Base-by-base conservation (phyloP, 2,888 invertebrate species). In the Drosophila conformis region DNA sequence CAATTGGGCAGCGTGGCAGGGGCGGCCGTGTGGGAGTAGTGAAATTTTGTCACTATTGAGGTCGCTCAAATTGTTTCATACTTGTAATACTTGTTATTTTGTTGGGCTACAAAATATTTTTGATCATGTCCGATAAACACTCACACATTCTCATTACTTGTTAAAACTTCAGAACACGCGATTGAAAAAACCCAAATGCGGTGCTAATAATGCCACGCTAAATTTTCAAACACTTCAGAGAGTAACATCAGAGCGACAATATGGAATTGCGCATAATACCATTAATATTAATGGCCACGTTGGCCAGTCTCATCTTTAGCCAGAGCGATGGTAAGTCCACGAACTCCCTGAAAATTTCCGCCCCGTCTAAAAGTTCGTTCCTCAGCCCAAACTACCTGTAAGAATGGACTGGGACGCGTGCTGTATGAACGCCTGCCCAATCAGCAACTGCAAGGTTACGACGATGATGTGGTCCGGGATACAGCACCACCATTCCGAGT, bases 381-480 rank as follows among this genome's bases (percentile, higher is more conserved):
- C 8, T 8, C 75, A 93, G 93, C 92, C 91, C 98, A 98, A 95
- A 97, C 97, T 78, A 97, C 97, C 70, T 98, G 98, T 93, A 98
- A 98, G 92, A 96, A 97, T 92, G 98, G 98, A 65, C 95, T 97
- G 92, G 98, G 98, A 48, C 95, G 97, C 91, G 96, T 98, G 40
- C 96, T 97, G 93, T 98, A 97, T 91, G 98, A 98, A 93, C 94
- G 97, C 89, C 93, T 98, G 87, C 97, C 98, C 46, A 97, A 98
- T 92, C 97, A 97, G 90, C 97, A 98, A 92, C 94, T 97, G 42
- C 97, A 97, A 94, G 97, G 97, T 73, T 97, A 97, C 89, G 97
- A 97, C 87, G 97, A 97, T 87, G 97, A 98, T 92, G 96, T 97
- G 85, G 97, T 97, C 88, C 94, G 97, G 75, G 97, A 97, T 83